These are phyloP conservation scores for Pissodes strobi DNA, from an alignment of 1,140 invertebrate genomes.

Conservation along the genomic window DNA sequence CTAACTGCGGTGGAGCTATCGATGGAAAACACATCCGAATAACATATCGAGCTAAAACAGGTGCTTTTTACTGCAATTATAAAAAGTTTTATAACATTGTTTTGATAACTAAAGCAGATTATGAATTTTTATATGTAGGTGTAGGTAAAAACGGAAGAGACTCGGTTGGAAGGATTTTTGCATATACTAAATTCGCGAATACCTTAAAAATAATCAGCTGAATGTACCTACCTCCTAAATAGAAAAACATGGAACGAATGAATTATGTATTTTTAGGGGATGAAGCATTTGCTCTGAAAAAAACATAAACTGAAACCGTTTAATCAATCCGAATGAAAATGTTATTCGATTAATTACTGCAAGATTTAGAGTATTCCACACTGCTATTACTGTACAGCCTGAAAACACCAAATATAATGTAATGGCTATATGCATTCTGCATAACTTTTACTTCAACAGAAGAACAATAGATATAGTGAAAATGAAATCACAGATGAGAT, in stretches of 20 bases:
- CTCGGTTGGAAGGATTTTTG: neutral
- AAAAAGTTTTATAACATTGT: neutral
- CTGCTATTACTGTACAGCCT: neutral
- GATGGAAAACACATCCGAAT: neutral
- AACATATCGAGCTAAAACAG: neutral
- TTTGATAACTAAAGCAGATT: neutral
- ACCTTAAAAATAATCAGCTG: neutral
- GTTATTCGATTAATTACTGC: no score
- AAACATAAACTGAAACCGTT: no score
- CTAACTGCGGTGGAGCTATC: no score
- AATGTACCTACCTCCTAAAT: no score
- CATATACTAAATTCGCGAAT: neutral
- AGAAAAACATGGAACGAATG: no score
- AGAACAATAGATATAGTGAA: neutral
- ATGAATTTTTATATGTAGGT: neutral
- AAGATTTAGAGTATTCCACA: neutral
- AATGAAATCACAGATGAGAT: neutral
- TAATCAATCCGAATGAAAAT: no score
- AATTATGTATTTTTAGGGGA: no score
- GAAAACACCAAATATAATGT: neutral
- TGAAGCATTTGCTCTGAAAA: no score
- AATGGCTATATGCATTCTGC: neutral
- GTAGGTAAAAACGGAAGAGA: neutral
- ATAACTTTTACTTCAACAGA: neutral
- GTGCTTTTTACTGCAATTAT: neutral